Percentiles rank a stretch among this genome's conserved stretches.
These are phyloP conservation scores for Chrosomus eos DNA, from an alignment of 2,797 vertebrate genomes.

Conservation along the genomic window DNA sequence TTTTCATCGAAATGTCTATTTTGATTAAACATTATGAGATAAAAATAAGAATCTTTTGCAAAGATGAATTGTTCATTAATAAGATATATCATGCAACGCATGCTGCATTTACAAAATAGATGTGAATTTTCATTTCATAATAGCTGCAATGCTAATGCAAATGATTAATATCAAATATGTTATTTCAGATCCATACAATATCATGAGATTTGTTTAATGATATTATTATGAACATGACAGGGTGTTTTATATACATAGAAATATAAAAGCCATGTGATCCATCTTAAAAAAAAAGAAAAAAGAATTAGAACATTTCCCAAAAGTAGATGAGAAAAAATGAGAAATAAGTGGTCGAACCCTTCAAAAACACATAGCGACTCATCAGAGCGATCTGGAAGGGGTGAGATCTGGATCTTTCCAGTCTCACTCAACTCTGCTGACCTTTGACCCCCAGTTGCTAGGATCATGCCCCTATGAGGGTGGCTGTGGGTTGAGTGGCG, in stretches of 20 bases:
- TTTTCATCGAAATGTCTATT: not conserved
- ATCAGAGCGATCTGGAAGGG: slow-evolving; percentile 56
- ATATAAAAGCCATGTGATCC: not conserved
- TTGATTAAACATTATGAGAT: not conserved
- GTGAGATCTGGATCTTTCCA: slow-evolving; percentile 58
- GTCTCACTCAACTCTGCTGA: slow-evolving; percentile 60
- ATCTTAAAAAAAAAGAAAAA: not conserved
- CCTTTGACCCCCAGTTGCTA: slow-evolving; percentile 67
- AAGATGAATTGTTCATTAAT: not conserved
- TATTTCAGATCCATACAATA: not conserved
- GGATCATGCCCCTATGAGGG: slow-evolving; percentile 67
- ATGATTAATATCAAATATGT: not conserved
- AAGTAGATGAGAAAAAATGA: not conserved
- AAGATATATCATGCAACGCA: not conserved
- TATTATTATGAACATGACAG: not conserved
- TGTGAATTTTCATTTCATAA: not conserved
- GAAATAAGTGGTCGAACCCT: not conserved
- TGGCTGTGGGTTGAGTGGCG: slow-evolving; percentile 58
- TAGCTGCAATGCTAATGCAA: not conserved
- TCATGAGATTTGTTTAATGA: too few relatives aligned
- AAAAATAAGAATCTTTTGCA: not conserved
- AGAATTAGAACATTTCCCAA: not conserved
- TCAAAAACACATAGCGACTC: slow-evolving; percentile 9
- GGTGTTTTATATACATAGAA: not conserved
- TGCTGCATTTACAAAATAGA: not conserved